Evolutionary conservation across 1,140 invertebrate species (phyloP), one percentile per base, ranked within the genome.

Genomic region (Drosophila sp.): DNA sequence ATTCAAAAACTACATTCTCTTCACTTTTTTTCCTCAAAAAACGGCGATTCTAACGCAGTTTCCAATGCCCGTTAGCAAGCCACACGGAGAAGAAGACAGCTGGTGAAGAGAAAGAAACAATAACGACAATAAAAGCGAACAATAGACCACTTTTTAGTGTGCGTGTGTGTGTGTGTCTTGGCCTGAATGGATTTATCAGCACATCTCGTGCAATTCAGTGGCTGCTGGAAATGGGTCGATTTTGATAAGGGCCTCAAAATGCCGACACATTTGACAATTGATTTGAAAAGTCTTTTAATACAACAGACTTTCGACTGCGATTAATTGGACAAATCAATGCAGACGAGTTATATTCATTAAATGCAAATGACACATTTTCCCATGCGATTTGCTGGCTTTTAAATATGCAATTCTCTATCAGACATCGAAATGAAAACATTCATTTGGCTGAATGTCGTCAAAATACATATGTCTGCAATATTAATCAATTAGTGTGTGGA

Each of bases 401-500:
- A 57, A 43, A 58, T 32, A 32, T 58, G 21, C 41, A 43, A 43
- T 16, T 11, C 38, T 14, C 29, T 43, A 58, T 34, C 56, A 41
- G 25, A n/a, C n/a, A n/a, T n/a, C n/a, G n/a, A 43, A 45, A 58
- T 58, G 13, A 57, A 57, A 41, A 41, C 13, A 41, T 57, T 32
- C 38, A 57, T 16, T 32, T 41, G n/a, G 21, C 36, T 29, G 9
- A 34, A 41, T 43, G 34, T 29, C 40, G 25, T 34, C 38, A 58
- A 25, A 53, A 7, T 36, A 43, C 59, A 57, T 73, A 70, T 82
- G 79, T 74, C 75, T 80, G 70, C 65, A 65, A 78, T 86, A 78
- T 87, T 86, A 76, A 86, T 87, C 81, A 84, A 84, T 84, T 84
- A 84, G 81, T 76, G 80, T 64, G 81, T 67, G 81, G 81, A 84